Evolutionary conservation across 1,140 invertebrate species (phyloP).

Genomic region (Nilaparvata lugens): DNA sequence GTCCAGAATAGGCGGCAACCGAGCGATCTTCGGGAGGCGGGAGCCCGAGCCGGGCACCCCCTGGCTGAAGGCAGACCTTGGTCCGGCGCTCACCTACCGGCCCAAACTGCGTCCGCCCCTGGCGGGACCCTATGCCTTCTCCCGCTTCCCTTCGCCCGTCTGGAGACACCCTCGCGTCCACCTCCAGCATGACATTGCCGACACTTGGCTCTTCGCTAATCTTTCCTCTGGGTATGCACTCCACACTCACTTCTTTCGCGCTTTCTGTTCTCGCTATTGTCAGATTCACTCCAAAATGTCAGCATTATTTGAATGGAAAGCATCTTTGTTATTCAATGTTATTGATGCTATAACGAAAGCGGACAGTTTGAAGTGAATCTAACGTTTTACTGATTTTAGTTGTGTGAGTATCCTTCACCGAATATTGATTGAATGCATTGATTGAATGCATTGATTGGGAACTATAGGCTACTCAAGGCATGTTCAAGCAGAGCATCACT

Average conservation of each 20-base stretch:
- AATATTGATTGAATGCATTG: too few relatives aligned
- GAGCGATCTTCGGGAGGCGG: too few relatives aligned
- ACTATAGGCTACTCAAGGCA: too few relatives aligned
- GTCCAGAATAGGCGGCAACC: too few relatives aligned
- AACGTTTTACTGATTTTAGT: too few relatives aligned
- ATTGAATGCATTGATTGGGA: too few relatives aligned
- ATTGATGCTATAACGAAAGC: too few relatives aligned
- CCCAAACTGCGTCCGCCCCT: slow-evolving; percentile 66
- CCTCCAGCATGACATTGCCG: slow-evolving; percentile 57
- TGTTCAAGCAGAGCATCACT: too few relatives aligned
- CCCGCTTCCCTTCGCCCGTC: slow-evolving; percentile 67
- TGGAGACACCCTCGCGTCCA: slow-evolving; percentile 71
- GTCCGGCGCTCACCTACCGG: slow-evolving; percentile 39
- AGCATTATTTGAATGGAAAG: not conserved
- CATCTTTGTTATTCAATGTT: too few relatives aligned
- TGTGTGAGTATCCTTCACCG: too few relatives aligned
- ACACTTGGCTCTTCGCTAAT: slow-evolving; percentile 79
- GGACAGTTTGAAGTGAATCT: too few relatives aligned
- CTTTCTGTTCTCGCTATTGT: slow-evolving; percentile 5
- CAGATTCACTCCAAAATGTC: not conserved
- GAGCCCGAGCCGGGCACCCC: slow-evolving; percentile 35
- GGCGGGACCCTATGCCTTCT: slow-evolving; percentile 84
- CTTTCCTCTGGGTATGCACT: slow-evolving; percentile 60
- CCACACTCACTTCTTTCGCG: slow-evolving; percentile 22
- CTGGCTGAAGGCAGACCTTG: slow-evolving; percentile 47